phyloP scores from a whole-genome alignment of 2,113 vertebrate species.

The Proterorhinus semilunaris region DNA sequence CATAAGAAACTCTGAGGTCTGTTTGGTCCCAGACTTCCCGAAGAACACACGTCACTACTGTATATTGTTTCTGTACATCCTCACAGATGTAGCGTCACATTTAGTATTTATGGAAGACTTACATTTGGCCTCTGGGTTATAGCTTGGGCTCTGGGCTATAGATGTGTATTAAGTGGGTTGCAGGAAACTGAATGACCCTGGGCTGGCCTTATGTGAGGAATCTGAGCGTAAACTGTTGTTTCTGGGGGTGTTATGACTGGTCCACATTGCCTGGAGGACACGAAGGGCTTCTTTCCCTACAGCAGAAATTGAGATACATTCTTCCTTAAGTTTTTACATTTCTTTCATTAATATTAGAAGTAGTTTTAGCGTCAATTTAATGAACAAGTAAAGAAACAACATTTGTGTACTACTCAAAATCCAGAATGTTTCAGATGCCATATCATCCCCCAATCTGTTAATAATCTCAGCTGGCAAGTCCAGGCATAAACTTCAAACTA shows the following conservation, averaged over 20 bases:
- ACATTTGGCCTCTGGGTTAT: neutral
- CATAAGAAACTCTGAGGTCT: no score
- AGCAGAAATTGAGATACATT: neutral
- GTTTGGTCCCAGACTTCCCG: neutral
- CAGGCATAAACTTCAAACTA: slow-evolving; percentile 8
- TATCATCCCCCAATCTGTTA: neutral
- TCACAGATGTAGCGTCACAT: neutral
- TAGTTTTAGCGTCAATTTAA: no score
- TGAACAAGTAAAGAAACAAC: no score
- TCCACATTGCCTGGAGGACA: slow-evolving; percentile 18
- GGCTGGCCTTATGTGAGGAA: slow-evolving; percentile 44
- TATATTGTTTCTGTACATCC: neutral
- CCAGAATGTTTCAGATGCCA: slow-evolving; percentile 13
- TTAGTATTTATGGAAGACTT: neutral
- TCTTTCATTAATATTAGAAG: no score
- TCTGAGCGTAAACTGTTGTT: slow-evolving; percentile 44
- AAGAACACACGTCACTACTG: neutral
- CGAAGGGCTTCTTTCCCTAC: neutral
- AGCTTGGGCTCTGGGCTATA: neutral
- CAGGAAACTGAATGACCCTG: neutral
- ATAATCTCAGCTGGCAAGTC: slow-evolving; percentile 14
- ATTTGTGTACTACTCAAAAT: neutral
- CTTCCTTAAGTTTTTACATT: neutral
- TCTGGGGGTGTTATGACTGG: neutral
- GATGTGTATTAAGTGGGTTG: slow-evolving; percentile 2